phyloP scores from a whole-genome alignment of 2,113 vertebrate genomes.

The Misgurnus anguillicaudatus region DNA sequence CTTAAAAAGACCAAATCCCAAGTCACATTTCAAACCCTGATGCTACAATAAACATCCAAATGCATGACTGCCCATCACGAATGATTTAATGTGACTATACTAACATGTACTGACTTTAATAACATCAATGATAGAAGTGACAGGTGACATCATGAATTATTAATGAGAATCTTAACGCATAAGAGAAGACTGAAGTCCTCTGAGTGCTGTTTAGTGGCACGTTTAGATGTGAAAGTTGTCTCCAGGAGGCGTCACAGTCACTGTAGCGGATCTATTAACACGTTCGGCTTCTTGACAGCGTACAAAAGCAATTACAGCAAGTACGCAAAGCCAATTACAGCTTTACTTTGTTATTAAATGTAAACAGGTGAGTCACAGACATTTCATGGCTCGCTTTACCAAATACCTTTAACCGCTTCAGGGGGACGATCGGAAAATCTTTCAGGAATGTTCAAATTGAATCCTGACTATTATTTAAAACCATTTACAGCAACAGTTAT shows the following conservation, averaged over 20 bases:
- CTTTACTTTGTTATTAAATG: neutral
- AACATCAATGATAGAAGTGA: conserved; percentile 7
- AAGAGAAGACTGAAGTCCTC: conserved; percentile 20
- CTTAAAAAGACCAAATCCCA: conserved; percentile 10
- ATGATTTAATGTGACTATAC: neutral
- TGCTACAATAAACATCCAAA: neutral
- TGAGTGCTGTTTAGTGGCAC: neutral
- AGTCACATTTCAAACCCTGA: neutral
- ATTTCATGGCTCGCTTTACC: neutral
- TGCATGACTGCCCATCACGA: neutral
- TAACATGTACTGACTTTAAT: neutral
- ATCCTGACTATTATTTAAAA: too few relatives aligned
- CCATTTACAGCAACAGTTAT: too few relatives aligned
- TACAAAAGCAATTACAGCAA: conserved; percentile 11
- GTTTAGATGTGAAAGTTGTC: neutral
- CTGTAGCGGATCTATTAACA: neutral
- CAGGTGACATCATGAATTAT: conserved; percentile 31
- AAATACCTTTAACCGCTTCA: neutral
- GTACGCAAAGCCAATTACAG: neutral
- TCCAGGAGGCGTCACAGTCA: neutral
- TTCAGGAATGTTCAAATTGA: neutral
- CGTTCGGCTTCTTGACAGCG: neutral
- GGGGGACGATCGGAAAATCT: neutral
- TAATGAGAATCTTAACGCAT: conserved; percentile 18
- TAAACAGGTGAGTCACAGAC: conserved; percentile 8